Evolutionary conservation across 1,140 invertebrate genomes (phyloP), one percentile per base, ranked within the genome.

Genomic region (Papilio dardanus): DNA sequence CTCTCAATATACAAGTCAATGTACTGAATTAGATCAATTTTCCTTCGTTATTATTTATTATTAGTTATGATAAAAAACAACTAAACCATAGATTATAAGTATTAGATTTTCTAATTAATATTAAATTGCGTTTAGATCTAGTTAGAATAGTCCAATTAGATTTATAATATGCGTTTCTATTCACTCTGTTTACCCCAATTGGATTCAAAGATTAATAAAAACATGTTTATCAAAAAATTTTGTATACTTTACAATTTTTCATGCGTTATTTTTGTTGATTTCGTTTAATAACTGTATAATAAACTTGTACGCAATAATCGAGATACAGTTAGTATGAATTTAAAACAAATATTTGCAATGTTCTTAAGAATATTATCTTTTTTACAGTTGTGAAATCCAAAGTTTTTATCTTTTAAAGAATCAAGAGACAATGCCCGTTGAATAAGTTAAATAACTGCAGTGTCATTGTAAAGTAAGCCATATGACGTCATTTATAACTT

Each of bases 361-460:
- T 68, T 40, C 37, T 68, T 10, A 37, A 68, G 10, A 28, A 24
- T 21, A 40, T 68, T 68, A 40, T 24, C 2, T 19, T 24, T 37
- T 37, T 68, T 24, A 37, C 19, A 40, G 67, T 21, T 68, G 12
- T 37, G 7, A 10, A 21, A 68, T 37, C 19, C 35, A 40, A 37
- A 16, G n/a, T 28, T 33, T 42, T 42, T 68, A 68, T 68, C 67
- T 68, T 8, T 40, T 37, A 37, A 68, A 68, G 67, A 35, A 68
- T 68, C 33, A 40, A 40, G 21, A n/a, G n/a, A 42, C 66, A 21
- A 40, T 37, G 62, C 62, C 66, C 12, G 68, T 58, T 37, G 71
- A 65, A 40, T 66, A 65, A 54, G 21, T 75, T 28, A 42, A 40
- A 21, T 35, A 1, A 3, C 3, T 35, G 67, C 66, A 24, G 67